Evolutionary conservation across 2,113 vertebrate genomes (phyloP).

Genomic region (Muscicapa adusta): DNA sequence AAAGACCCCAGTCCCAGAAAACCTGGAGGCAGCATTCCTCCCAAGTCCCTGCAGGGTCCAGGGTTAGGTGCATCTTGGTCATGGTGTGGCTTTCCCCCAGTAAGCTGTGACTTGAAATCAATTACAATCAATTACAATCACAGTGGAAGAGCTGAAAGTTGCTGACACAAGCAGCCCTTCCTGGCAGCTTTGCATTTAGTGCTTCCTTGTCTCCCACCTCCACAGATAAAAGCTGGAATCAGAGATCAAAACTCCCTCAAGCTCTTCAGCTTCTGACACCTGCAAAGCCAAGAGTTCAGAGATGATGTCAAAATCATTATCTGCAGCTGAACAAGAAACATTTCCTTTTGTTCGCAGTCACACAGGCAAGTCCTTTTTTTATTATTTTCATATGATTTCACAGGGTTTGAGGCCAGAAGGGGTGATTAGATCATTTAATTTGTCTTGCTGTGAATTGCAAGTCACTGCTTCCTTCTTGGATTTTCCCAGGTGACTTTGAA

Average conservation of each 20-base stretch:
- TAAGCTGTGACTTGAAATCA: neutral
- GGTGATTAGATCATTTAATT: neutral
- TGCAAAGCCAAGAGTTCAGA: neutral
- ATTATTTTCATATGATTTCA: neutral
- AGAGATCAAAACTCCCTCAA: neutral
- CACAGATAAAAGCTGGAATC: neutral
- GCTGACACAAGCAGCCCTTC: constrained; percentile 7
- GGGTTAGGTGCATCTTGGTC: neutral
- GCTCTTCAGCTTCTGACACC: neutral
- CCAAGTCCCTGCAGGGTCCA: neutral
- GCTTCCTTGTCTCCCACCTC: neutral
- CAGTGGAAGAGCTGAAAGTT: neutral
- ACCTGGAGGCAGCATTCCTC: neutral
- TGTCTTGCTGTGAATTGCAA: neutral
- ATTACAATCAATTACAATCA: constrained; percentile 1
- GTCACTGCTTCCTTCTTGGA: neutral
- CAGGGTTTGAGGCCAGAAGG: neutral
- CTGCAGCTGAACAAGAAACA: neutral
- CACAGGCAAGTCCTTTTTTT: neutral
- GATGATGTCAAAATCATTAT: constrained; percentile 2
- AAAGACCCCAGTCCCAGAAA: neutral
- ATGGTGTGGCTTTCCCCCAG: neutral
- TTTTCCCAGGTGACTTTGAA: neutral
- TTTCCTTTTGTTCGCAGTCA: neutral
- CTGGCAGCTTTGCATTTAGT: neutral